Percentiles rank a stretch among this genome's conserved stretches.
Conservation (phyloP, 2,888 invertebrate species). For the Escarpia spicata region DNA sequence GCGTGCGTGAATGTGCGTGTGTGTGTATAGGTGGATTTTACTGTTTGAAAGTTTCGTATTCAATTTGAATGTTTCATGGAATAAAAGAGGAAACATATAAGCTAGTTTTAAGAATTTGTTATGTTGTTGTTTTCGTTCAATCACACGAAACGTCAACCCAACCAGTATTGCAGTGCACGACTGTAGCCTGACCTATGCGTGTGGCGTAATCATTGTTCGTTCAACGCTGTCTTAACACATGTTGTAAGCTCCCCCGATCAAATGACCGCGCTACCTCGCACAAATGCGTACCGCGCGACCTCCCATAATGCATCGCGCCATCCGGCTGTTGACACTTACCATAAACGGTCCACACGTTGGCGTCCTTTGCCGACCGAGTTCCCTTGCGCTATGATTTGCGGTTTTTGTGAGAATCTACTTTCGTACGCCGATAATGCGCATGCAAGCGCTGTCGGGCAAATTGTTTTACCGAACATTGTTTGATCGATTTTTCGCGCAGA, state of each 20-base stretch:
- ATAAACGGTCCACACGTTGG: background rate
- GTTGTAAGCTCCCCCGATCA: background rate
- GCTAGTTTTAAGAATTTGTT: background rate
- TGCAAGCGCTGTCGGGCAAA: slow-evolving; percentile 2
- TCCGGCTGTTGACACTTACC: background rate
- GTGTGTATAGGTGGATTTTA: too few relatives aligned
- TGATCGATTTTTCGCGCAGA: slow-evolving; percentile 13
- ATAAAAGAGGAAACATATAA: too few relatives aligned
- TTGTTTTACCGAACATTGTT: slow-evolving; percentile 3
- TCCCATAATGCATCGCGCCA: background rate
- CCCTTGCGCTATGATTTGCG: background rate
- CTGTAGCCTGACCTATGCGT: background rate
- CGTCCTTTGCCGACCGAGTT: background rate
- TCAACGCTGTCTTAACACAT: background rate
- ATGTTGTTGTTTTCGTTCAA: background rate
- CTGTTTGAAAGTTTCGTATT: too few relatives aligned
- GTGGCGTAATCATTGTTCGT: background rate
- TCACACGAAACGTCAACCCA: background rate
- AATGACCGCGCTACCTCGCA: background rate
- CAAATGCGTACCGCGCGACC: background rate
- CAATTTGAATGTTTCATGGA: too few relatives aligned
- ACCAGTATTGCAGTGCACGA: background rate
- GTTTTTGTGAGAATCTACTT: background rate
- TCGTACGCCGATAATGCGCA: background rate
- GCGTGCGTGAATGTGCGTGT: too few relatives aligned